Percentiles rank a stretch among this genome's conserved stretches.
Evolutionary conservation across 2,797 vertebrate genomes (phyloP).

Genomic region (Amphiprion clarkii): DNA sequence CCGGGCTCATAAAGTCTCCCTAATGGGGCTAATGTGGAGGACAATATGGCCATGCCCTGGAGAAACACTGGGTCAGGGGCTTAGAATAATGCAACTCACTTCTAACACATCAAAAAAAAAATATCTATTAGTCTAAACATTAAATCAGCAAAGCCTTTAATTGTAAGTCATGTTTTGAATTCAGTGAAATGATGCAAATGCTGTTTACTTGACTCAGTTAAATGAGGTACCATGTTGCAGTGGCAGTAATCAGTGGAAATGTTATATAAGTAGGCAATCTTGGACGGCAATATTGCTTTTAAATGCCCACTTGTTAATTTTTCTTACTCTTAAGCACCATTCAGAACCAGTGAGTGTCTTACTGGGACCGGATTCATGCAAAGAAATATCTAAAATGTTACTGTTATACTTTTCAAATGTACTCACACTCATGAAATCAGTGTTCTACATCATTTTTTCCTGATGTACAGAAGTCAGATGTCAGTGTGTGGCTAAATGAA

Average conservation of each 20-base stretch:
- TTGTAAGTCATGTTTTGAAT: conserved; percentile 16
- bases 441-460: too few relatives aligned
- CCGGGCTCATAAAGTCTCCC: conserved; percentile 57
- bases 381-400: neutral
- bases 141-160: conserved; percentile 13
- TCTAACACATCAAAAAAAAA: conserved; percentile 38
- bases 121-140: conserved; percentile 16
- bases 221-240: conserved; percentile 1
- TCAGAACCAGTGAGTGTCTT: neutral
- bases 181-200: neutral
- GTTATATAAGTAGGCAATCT: neutral
- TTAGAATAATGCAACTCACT: conserved; percentile 47
- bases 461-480: too few relatives aligned
- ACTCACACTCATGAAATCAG: too few relatives aligned
- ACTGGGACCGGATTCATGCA: neutral
- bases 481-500: too few relatives aligned
- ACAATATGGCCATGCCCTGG: conserved; percentile 47
- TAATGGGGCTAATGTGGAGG: conserved; percentile 63
- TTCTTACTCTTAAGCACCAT: neutral
- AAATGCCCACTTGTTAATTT: neutral
- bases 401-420: too few relatives aligned
- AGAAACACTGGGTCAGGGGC: conserved; percentile 46
- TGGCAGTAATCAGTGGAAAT: neutral
- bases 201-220: neutral
- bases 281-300: neutral